Evolutionary conservation across 1,140 invertebrate species (phyloP), one percentile per base, ranked within the genome.

Genomic region (Bradysia coprophila): DNA sequence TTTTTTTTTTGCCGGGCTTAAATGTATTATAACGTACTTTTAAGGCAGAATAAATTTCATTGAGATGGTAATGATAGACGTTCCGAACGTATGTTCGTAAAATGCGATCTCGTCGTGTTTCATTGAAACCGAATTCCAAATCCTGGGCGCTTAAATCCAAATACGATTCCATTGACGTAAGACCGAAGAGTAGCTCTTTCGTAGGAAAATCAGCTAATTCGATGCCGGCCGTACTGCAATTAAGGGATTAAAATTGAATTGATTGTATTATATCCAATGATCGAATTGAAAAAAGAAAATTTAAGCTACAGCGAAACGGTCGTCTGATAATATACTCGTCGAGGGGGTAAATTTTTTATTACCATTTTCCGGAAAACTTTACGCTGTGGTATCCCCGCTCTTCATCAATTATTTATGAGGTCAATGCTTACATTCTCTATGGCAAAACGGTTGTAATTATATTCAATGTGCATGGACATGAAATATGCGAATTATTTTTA

Each of bases 21-120:
- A 34, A 4, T 34, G 18, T 3, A 5, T 11, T 34, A 16, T 3
- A 38, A 18, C 11, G 18, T 40, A 60, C 58, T 56, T 86, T 82
- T 40, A 91, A 66, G 21, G 86, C 85, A 16, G 84, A 86, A 64
- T 83, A 89, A 51, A 88, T 90, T 62, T 89, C 86, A 62, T 89
- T 87, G 42, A 88, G 68, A 65, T 90, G 85, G 61, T 81, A 90
- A 50, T 80, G 78, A 61, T 88, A 91, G 32, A 81, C 77, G 59
- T 91, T 91, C 31, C 85, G 71, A 36, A 90, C 85, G 62, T 84
- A 88, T 11, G 85, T 91, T 43, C 86, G 71, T 48, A 90, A 67
- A 48, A 90, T 84, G 36, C 83, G 69, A 61, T 90, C 84, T 39
- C 84, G 67, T 43, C 83, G 69, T 42, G 77, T 81, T 59, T 88